A percentile compares a stretch with the other conserved stretches of the same genome.
phyloP scores from a whole-genome alignment of 2,797 vertebrate genomes.

The Eurystomus glaucurus region DNA sequence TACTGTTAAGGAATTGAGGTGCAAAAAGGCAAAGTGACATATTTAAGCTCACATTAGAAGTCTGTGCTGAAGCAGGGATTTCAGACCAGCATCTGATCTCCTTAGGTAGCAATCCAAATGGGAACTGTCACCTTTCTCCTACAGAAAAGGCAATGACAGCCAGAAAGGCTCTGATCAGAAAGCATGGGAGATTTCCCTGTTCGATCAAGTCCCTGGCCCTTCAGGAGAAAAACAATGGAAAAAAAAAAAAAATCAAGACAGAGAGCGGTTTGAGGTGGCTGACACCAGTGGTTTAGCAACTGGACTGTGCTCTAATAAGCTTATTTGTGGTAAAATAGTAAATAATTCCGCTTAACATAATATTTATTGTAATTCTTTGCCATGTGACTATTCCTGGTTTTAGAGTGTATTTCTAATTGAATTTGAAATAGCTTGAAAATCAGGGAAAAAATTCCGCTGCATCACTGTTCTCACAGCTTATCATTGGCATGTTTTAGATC shows the following conservation, averaged over 20 bases:
- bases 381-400: neutral
- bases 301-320: neutral
- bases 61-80: slow-evolving; percentile 34
- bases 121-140: slow-evolving; percentile 26
- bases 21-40: slow-evolving; percentile 30
- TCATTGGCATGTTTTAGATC: neutral
- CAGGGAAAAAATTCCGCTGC: neutral
- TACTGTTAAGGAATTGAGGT: neutral
- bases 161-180: slow-evolving; percentile 32
- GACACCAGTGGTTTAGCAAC: neutral
- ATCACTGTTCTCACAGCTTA: neutral
- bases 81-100: slow-evolving; percentile 45
- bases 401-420: neutral
- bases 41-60: slow-evolving; percentile 28
- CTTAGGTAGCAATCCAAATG: slow-evolving; percentile 37
- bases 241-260: neutral
- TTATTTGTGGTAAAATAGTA: neutral
- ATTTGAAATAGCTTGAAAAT: neutral
- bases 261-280: neutral
- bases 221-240: neutral
- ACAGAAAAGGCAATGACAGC: neutral
- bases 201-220: neutral
- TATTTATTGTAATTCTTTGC: neutral
- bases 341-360: neutral
- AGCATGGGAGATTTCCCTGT: neutral